Base-by-base conservation (phyloP, 2,113 vertebrate genomes). In the Elephantulus edwardii region DNA sequence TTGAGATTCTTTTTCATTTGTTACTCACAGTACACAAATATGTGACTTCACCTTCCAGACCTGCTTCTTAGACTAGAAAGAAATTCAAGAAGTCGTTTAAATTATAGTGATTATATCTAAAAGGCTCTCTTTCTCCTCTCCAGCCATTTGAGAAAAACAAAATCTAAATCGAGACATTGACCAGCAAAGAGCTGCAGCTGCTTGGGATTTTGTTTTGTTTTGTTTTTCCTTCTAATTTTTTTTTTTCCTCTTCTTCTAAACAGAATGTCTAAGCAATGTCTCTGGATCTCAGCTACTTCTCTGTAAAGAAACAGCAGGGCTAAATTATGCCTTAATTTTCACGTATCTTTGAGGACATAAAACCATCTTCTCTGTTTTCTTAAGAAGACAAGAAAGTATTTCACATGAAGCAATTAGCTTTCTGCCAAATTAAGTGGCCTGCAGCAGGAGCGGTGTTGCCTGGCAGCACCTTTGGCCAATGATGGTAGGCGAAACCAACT, bases 141-240 rank as follows among this genome's bases (percentile, higher is more conserved):
- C 1, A 48, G 3, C 11, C 12, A 14, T n/a, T 46, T 64, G 90
- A 75, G 86, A 48, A 4, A 35, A 89, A 64, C 48, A 72, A 89
- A 88, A 54, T 33, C 48, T 83, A 40, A 81, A 81, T 78, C 77
- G 71, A 79, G 79, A 50, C 28, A 70, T 62, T 91, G 74, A 77
- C 74, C 8, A 62, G 44, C 42, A 66, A 71, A 91, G 71, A 78
- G 66, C 5, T 52, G 26, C 17, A 71, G 20, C 19, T 64, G 12
- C 19, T 44, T 38, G 14, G n/a, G n/a, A n/a, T n/a, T n/a, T n/a
- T n/a, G n/a, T n/a, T n/a, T n/a, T n/a, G n/a, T n/a, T n/a, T n/a
- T n/a, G n/a, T n/a, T n/a, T n/a, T n/a, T n/a, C n/a, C n/a, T n/a
- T n/a, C n/a, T n/a, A n/a, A n/a, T n/a, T n/a, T n/a, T n/a, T n/a